Base-by-base conservation (phyloP, 2,888 invertebrate species). In the Amiota mariae region DNA sequence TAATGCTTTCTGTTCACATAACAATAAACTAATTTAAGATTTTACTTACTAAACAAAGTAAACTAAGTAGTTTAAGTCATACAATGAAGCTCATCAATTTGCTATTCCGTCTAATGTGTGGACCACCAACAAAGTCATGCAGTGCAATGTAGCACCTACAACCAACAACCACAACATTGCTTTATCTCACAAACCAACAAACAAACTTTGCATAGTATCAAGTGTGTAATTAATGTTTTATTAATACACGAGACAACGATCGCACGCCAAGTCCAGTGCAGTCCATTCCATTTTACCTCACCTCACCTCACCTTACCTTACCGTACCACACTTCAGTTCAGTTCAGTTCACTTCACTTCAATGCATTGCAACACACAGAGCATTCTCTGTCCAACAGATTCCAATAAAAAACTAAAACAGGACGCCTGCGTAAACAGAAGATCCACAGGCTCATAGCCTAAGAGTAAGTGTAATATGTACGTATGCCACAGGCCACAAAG, bases 201-300 rank as follows among this genome's bases (percentile, higher is more conserved):
- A 49, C 24, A 3, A 56, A 70, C 49, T 56, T 24, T 64, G 61
- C 64, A 70, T 47, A 76, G 84, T 86, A 84, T 86, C 86, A 80
- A 81, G 82, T 81, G 82, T 77, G 88, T 88, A 89, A 89, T 89
- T 87, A 88, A 89, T 89, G 88, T 86, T 88, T 89, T 89, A 89
- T 89, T 89, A 89, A 89, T 89, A 88, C 84, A 86, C 85, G 85
- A 85, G 88, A 88, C 88, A 88, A 88, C 87, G 88, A 88, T 87
- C 87, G 87, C 85, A 68, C 82, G 81, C 81, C 80, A 79, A 79
- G 72, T 48, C 36, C 36, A 36, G 36, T 24, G 2, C 24, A 24
- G 24, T 24, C 24, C 24, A 24, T 1, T 24, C 24, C 24, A 24
- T 1, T 24, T 3, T 3, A 24, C 2, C 3, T 3, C 24, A 24